Percentiles rank a stretch among this genome's conserved stretches.
These are phyloP conservation scores for Reticulitermes lucifugus DNA, from an alignment of 2,888 invertebrate species.

Conservation along the genomic window DNA sequence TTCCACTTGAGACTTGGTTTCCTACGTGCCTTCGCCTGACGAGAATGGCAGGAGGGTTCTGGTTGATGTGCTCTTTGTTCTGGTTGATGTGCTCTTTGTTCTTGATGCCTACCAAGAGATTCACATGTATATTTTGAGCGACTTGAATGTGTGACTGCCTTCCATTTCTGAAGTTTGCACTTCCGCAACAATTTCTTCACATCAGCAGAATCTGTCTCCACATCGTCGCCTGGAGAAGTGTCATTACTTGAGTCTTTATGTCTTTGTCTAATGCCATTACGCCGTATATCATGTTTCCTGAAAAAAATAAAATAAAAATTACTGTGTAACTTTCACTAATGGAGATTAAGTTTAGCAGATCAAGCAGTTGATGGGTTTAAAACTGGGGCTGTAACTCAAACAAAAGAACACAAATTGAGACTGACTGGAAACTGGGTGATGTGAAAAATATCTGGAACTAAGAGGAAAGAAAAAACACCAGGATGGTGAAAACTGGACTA, in stretches of 20 bases:
- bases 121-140: not conserved
- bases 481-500: no score
- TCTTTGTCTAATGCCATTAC: no score
- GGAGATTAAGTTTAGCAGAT: no score
- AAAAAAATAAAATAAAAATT: not conserved
- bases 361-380: no score
- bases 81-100: not conserved
- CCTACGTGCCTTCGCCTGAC: not conserved
- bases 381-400: no score
- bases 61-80: not conserved
- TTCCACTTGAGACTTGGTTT: conserved; percentile 38
- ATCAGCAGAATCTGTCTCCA: not conserved
- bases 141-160: not conserved
- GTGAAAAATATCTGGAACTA: no score
- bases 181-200: conserved; percentile 7
- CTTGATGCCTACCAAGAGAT: not conserved
- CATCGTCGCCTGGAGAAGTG: conserved; percentile 9
- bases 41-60: not conserved
- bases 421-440: no score
- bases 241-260: conserved; percentile 20
- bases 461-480: no score
- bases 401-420: no score
- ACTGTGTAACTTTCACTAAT: no score
- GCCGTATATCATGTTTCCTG: not conserved
- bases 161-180: conserved; percentile 28